Evolutionary conservation across 2,113 vertebrate genomes (phyloP).

Genomic region (Hepsetus odoe): DNA sequence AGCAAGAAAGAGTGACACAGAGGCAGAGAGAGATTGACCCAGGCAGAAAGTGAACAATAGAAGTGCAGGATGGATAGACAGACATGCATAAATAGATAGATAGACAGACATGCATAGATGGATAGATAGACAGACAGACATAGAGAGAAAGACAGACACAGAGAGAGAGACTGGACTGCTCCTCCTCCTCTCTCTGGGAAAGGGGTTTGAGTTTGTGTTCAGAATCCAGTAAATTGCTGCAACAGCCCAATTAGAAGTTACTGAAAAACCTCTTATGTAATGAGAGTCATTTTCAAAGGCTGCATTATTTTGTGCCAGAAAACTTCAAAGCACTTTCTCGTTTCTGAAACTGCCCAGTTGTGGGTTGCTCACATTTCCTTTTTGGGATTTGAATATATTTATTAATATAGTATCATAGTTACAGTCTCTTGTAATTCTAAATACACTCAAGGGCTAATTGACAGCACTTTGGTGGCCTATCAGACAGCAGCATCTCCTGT

Average conservation of each 20-base stretch:
- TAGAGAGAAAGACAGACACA: not conserved
- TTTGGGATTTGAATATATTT: not conserved
- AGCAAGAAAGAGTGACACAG: too few species aligned
- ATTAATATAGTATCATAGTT: not conserved
- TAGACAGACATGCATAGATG: not conserved
- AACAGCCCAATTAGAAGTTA: constrained; percentile 66
- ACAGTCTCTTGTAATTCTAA: not conserved
- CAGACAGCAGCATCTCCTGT: not conserved
- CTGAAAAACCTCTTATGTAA: constrained; percentile 60
- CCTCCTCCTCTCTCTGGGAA: constrained; percentile 41
- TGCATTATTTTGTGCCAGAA: constrained; percentile 65
- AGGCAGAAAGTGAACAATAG: too few species aligned
- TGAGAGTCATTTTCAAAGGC: constrained; percentile 54
- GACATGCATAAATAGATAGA: too few species aligned
- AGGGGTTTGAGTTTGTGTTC: constrained; percentile 51
- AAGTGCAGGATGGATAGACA: too few species aligned
- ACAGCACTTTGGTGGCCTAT: not conserved
- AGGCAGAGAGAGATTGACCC: too few species aligned
- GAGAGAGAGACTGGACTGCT: not conserved
- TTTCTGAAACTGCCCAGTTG: constrained; percentile 5
- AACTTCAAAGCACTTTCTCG: constrained; percentile 49
- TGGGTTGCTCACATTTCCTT: constrained; percentile 39
- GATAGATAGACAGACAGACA: not conserved
- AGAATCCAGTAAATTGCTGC: constrained; percentile 59
- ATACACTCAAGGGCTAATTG: not conserved